These are phyloP conservation scores for Phengaris arion DNA, from an alignment of 2,888 invertebrate genomes.

Conservation along the genomic window DNA sequence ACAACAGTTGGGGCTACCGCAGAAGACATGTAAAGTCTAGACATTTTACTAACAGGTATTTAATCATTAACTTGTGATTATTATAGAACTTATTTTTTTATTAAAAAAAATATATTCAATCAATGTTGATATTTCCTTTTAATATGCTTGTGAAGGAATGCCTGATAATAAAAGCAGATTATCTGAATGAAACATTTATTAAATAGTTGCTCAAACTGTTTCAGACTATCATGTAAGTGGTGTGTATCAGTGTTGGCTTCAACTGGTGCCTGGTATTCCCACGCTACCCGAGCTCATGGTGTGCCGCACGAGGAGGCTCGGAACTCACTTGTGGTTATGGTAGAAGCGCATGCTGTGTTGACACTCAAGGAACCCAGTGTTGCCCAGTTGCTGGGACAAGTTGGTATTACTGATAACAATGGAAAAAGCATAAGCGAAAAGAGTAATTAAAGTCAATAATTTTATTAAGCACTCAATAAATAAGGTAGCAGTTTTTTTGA, in stretches of 20 bases:
- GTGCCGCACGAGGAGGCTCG: constrained; percentile 79
- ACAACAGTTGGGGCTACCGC: constrained; percentile 83
- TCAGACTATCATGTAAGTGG: constrained; percentile 78
- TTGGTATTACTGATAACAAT: constrained; percentile 53
- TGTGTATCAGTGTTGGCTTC: constrained; percentile 73
- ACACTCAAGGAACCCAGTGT: constrained; percentile 71
- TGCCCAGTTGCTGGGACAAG: constrained; percentile 66
- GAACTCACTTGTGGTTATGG: constrained; percentile 81
- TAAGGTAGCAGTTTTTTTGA: background rate
- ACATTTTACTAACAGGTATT: constrained; percentile 73
- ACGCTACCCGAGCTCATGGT: constrained; percentile 79
- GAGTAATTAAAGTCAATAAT: constrained; percentile 42
- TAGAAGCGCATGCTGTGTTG: constrained; percentile 81
- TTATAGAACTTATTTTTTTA: no score
- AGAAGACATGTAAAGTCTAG: constrained; percentile 82
- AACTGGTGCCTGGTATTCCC: constrained; percentile 80
- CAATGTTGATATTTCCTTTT: background rate
- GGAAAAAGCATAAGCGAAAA: constrained; percentile 45
- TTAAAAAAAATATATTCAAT: no score
- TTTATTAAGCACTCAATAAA: constrained; percentile 17
- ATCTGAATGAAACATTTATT: background rate
- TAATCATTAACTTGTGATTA: background rate
- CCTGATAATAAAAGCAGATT: background rate
- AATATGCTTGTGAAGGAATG: background rate
- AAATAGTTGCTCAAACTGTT: constrained; percentile 30